Evolutionary conservation across 1,140 invertebrate species (phyloP), one percentile per base, ranked within the genome.

Genomic region (Drosophila arizonae): DNA sequence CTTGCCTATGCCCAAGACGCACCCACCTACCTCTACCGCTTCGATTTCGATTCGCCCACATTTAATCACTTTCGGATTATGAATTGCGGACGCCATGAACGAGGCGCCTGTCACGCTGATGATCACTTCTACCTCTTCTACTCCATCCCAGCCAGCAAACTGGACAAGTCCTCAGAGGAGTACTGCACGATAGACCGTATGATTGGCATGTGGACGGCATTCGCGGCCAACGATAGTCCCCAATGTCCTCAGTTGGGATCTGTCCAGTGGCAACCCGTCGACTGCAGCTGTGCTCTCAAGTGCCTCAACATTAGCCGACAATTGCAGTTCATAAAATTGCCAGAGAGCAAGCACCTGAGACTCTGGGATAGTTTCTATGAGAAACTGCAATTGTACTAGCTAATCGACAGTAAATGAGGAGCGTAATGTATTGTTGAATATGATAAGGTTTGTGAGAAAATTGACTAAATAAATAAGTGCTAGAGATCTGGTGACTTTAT

Each of bases 121-220:
- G 95, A 95, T 68, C 6, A 95, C 0, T 94, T 93, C 58, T 95
- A 95, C 81, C 61, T 95, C 9, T 95, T 95, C 75, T 91, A 93
- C 67, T 92, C 89, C 51, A 74, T 79, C 46, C 68, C 92, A 11
- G 91, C 92, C 30, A 67, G 68, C 13, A 92, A 92, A 58, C 58
- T 91, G 73, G 82, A 92, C 28, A 80, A 79, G n/a, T 74, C 72
- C 4, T 73, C 90, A 0, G 41, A 51, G 5, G 91, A 90, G 43
- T 92, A 92, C 54, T 67, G 65, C 62, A 77, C 90, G 5, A 92
- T 93, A 28, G 72, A 86, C 54, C 72, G 77, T 2, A 48, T 91
- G 78, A 60, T 86, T 26, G 75, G 89, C 74, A 90, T 93, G 77
- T 92, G 91, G 90, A 90, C 86, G 1, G 54, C 90, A 1, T 93